These are phyloP conservation scores for Archaeoteleia sp. DNA, from an alignment of 2,888 invertebrate species.

Conservation along the genomic window DNA sequence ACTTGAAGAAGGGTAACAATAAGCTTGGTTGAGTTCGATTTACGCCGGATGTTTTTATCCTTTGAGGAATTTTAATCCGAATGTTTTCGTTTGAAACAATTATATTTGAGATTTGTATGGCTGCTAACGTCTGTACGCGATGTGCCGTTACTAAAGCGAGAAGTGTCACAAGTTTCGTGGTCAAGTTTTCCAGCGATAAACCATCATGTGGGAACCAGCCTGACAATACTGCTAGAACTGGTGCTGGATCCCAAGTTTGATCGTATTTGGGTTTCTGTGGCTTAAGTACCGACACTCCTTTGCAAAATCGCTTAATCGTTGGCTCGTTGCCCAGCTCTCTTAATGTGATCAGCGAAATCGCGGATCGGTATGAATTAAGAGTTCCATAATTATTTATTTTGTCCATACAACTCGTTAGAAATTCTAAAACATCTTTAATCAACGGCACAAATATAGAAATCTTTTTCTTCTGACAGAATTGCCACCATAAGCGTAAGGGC, in stretches of 20 bases:
- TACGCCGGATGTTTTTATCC: no score
- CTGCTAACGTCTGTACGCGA: no score
- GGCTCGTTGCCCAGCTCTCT: not conserved
- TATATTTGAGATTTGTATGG: no score
- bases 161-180: no score
- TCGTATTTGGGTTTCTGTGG: slow-evolving; percentile 8
- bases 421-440: not conserved
- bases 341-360: not conserved
- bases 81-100: no score
- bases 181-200: no score
- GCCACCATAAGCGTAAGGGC: slow-evolving; percentile 1
- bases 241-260: slow-evolving; percentile 3
- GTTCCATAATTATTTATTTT: slow-evolving; percentile 1
- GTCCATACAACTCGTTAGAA: not conserved
- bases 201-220: no score
- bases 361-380: slow-evolving; percentile 7
- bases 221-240: no score
- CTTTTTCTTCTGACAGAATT: not conserved
- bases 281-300: slow-evolving; percentile 8
- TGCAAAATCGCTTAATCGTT: slow-evolving; percentile 9
- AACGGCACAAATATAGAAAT: not conserved
- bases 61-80: no score
- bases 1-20: no score
- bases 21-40: no score
- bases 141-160: no score